Percentiles rank a stretch among this genome's conserved stretches.
Conservation (phyloP, 2,888 invertebrate genomes). For the Ganaspis brasiliensis region DNA sequence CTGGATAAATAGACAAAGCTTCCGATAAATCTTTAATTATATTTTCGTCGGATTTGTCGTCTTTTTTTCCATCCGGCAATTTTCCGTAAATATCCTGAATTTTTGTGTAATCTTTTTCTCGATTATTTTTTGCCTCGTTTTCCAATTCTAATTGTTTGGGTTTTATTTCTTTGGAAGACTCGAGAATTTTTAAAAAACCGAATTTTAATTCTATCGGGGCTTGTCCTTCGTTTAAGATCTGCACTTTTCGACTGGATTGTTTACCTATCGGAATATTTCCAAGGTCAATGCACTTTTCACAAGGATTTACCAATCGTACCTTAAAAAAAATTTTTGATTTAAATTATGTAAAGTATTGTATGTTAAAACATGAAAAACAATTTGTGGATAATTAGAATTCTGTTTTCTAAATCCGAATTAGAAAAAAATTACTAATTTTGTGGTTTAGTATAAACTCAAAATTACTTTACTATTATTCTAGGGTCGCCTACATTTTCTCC, state of each 20-base stretch:
- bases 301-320: slow-evolving; percentile 75
- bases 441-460: too few species aligned
- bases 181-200: slow-evolving; percentile 76
- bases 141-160: neutral
- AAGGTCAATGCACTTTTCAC: slow-evolving; percentile 79
- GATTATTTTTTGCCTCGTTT: neutral
- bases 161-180: neutral
- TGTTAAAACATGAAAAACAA: neutral
- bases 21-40: slow-evolving; percentile 55
- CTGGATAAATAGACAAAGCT: slow-evolving; percentile 74
- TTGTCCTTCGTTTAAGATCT: slow-evolving; percentile 84
- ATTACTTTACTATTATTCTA: too few species aligned
- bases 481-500: too few species aligned
- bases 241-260: slow-evolving; percentile 81
- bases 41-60: neutral
- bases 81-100: neutral
- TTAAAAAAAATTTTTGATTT: slow-evolving; percentile 57
- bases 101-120: neutral
- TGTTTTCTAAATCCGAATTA: too few species aligned
- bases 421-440: too few species aligned
- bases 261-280: slow-evolving; percentile 80
- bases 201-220: slow-evolving; percentile 82
- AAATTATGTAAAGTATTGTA: neutral
- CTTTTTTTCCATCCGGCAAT: neutral
- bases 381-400: too few species aligned